Evolutionary conservation across 2,888 invertebrate species (phyloP).

Genomic region (Anticlea derivata): DNA sequence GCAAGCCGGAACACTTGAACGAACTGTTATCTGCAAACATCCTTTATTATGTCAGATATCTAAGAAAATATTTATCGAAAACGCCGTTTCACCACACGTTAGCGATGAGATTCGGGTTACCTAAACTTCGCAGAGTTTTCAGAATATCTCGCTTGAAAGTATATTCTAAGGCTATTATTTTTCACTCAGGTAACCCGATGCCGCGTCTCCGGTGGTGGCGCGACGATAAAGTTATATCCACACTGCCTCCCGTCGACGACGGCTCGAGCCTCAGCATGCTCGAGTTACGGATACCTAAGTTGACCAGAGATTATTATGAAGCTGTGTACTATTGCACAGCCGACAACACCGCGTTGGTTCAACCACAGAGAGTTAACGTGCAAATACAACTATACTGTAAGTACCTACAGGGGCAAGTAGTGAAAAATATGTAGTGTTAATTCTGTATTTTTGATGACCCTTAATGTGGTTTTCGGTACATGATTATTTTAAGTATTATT

Average conservation of each 20-base stretch:
- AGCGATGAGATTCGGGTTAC: no score
- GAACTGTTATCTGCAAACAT: no score
- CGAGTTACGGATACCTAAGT: slow-evolving; percentile 65
- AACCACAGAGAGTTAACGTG: slow-evolving; percentile 86
- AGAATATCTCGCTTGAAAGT: not conserved
- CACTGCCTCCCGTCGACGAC: slow-evolving; percentile 65
- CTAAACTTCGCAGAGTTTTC: no score
- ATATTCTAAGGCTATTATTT: not conserved
- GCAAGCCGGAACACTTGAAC: no score
- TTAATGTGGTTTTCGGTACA: no score
- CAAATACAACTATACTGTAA: slow-evolving; percentile 87
- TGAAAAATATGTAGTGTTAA: no score
- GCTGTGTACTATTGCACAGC: slow-evolving; percentile 89
- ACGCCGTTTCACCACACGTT: no score
- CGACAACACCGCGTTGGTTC: slow-evolving; percentile 87
- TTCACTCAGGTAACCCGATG: slow-evolving; percentile 70
- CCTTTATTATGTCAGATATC: no score
- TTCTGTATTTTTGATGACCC: no score
- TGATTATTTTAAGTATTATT: no score
- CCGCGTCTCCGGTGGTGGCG: slow-evolving; percentile 78
- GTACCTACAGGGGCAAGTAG: slow-evolving; percentile 51
- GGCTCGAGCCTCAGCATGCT: slow-evolving; percentile 62
- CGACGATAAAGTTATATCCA: slow-evolving; percentile 72
- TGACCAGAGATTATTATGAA: slow-evolving; percentile 86
- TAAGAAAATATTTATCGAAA: no score